Percentiles rank a stretch among this genome's conserved stretches.
Evolutionary conservation across 2,113 vertebrate genomes (phyloP).

Genomic region (Xenus cinereus): DNA sequence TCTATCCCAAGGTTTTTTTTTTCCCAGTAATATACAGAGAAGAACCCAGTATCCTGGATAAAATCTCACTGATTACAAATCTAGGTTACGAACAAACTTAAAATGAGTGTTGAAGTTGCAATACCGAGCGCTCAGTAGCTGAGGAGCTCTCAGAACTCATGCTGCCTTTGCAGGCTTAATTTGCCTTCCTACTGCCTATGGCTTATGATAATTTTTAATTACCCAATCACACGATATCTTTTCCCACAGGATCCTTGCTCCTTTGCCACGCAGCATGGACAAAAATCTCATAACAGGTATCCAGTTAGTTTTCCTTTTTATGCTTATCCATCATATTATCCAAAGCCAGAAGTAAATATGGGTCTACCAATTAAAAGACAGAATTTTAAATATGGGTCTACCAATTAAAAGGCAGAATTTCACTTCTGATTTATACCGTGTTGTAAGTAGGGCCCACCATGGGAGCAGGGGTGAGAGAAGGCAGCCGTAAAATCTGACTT

Average conservation of each 20-base stretch:
- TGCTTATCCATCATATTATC: not conserved
- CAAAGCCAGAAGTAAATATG: not conserved
- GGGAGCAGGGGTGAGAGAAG: not conserved
- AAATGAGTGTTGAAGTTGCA: not conserved
- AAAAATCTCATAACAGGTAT: conserved; percentile 1
- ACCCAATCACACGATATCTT: conserved; percentile 39
- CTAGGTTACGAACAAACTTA: not conserved
- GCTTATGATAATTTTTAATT: conserved; percentile 65
- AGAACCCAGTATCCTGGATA: not conserved
- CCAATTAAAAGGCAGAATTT: not conserved
- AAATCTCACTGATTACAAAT: not conserved
- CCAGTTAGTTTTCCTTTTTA: not conserved
- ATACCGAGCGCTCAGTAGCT: not conserved
- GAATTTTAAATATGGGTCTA: not conserved
- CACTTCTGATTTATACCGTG: not conserved
- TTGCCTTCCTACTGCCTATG: conserved; percentile 38
- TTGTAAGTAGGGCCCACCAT: not conserved
- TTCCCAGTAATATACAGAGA: not conserved
- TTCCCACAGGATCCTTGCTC: conserved; percentile 31
- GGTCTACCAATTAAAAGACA: not conserved
- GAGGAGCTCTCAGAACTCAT: not conserved
- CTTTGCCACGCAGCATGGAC: not conserved
- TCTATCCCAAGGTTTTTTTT: not conserved
- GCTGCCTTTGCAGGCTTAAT: conserved; percentile 29
- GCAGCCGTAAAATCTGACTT: not conserved